Evolutionary conservation across 2,113 vertebrate genomes (phyloP).

Genomic region (Apodemus speciosus): DNA sequence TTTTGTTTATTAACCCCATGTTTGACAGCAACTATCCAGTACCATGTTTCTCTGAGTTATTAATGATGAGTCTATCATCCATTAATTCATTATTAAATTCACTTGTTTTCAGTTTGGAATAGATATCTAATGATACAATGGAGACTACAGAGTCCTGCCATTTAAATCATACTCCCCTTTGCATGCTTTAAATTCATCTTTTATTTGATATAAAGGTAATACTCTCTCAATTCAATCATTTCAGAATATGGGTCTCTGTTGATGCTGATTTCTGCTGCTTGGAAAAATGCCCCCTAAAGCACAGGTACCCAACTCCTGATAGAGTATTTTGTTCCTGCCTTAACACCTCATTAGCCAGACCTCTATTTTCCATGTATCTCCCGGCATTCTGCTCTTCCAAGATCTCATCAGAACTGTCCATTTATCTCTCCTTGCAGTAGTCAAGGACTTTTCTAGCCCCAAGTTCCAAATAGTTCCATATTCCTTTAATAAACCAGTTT

Average conservation of each 20-base stretch:
- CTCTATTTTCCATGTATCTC: not conserved
- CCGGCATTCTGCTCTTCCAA: not conserved
- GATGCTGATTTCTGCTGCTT: not conserved
- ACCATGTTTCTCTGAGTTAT: not conserved
- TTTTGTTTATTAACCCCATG: not conserved
- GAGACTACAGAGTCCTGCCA: not conserved
- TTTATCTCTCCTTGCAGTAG: not conserved
- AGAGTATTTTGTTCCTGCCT: not conserved
- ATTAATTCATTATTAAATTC: not conserved
- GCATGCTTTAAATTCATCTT: not conserved
- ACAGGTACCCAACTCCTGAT: not conserved
- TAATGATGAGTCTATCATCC: not conserved
- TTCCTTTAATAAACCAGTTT: not conserved
- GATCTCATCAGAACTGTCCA: not conserved
- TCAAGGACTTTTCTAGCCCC: not conserved
- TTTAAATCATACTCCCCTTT: slow-evolving; percentile 39
- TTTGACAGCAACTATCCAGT: slow-evolving; percentile 16
- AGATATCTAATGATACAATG: not conserved
- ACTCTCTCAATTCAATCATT: not conserved
- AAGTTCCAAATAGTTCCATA: not conserved
- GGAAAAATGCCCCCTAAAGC: not conserved
- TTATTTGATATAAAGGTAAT: not conserved
- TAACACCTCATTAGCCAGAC: not conserved
- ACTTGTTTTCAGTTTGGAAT: not conserved
- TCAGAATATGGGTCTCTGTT: not conserved